phyloP scores from a whole-genome alignment of 2,113 vertebrate genomes.

The Axis porcinus region DNA sequence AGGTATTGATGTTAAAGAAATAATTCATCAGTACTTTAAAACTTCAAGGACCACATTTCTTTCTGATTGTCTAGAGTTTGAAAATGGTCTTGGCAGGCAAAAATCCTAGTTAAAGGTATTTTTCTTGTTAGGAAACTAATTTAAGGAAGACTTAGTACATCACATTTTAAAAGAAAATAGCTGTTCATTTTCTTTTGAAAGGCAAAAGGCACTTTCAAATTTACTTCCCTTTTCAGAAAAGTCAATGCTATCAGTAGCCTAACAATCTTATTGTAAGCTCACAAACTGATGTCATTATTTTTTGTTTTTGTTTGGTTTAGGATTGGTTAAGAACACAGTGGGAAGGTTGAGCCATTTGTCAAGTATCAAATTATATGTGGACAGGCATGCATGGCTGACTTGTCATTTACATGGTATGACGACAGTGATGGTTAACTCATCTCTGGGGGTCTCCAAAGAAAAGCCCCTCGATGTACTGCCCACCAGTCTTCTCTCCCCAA shows the following conservation, averaged over 20 bases:
- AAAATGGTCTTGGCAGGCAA: neutral
- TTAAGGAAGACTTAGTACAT: neutral
- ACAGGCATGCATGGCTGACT: neutral
- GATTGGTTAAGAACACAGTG: neutral
- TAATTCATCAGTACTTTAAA: neutral
- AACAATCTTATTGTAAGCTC: neutral
- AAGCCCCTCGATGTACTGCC: neutral
- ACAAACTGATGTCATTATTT: neutral
- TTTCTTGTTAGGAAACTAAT: neutral
- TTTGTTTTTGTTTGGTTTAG: neutral
- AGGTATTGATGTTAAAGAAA: neutral
- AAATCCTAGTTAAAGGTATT: neutral
- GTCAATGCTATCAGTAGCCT: neutral
- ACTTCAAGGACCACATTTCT: neutral
- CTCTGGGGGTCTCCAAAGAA: neutral
- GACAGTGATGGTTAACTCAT: neutral
- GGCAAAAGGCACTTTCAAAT: slow-evolving; percentile 10
- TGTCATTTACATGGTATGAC: neutral
- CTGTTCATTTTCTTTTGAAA: neutral
- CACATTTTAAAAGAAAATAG: neutral
- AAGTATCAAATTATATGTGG: neutral
- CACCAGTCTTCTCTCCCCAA: neutral
- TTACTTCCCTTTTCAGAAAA: neutral
- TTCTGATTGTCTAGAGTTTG: neutral
- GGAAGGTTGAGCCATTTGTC: neutral